Evolutionary conservation across 1,140 invertebrate genomes (phyloP).

Genomic region (Bactericera cockerelli): DNA sequence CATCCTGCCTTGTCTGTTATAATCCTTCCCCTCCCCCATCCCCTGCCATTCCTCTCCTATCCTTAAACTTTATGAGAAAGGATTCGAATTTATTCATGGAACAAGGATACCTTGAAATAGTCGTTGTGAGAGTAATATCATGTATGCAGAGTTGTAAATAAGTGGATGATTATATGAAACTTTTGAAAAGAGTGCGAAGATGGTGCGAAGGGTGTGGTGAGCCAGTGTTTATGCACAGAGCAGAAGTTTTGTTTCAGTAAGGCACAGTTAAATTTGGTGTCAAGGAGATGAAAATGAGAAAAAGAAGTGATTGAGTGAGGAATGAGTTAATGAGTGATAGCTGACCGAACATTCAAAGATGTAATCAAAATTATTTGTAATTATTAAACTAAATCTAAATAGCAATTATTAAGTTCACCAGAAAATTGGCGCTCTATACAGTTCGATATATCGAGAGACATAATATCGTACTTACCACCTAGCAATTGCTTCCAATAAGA

Average conservation of each 20-base stretch:
- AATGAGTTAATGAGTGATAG: too few species aligned
- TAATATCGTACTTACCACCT: too few species aligned
- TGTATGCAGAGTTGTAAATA: neutral
- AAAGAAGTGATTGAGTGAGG: too few species aligned
- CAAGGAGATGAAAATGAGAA: too few species aligned
- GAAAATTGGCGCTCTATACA: too few species aligned
- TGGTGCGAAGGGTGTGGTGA: neutral
- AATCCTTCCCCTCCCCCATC: neutral
- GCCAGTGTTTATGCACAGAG: neutral
- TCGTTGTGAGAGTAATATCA: neutral
- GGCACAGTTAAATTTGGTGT: neutral
- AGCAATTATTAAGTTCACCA: too few species aligned
- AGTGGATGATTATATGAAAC: neutral
- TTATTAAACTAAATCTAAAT: too few species aligned
- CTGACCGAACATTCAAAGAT: too few species aligned
- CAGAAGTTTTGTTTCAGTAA: neutral
- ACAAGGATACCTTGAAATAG: neutral
- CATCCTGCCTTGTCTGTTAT: neutral
- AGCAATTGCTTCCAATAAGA: too few species aligned
- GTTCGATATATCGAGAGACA: too few species aligned
- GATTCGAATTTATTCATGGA: constrained; percentile 8
- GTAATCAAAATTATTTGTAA: too few species aligned
- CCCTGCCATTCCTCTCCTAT: neutral
- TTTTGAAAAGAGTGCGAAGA: neutral
- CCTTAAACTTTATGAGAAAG: constrained; percentile 7